These are phyloP conservation scores for Callimorpha dominula DNA, from an alignment of 2,888 invertebrate species.

Conservation along the genomic window DNA sequence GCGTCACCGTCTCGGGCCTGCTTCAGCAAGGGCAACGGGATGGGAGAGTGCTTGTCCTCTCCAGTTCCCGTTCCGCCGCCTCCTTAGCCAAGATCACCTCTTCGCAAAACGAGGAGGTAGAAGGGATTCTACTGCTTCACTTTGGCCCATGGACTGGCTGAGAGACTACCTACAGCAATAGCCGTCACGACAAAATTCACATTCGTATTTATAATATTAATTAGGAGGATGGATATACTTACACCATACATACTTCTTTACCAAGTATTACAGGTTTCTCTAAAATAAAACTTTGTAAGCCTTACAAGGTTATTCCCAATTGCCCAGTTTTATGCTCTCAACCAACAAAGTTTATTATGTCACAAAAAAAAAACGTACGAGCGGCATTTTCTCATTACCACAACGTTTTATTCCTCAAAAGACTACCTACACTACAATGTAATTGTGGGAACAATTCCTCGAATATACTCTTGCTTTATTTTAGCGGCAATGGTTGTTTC, in stretches of 20 bases:
- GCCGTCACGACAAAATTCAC: no score
- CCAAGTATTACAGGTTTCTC: neutral
- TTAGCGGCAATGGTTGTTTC: neutral
- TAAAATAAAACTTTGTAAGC: neutral
- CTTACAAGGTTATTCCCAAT: neutral
- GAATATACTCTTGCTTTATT: neutral
- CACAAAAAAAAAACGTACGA: neutral
- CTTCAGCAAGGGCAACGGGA: no score
- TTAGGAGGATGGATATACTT: no score
- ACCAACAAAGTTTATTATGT: neutral
- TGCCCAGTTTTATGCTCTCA: neutral
- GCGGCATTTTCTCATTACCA: neutral
- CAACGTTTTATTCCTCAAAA: neutral
- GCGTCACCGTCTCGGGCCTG: no score
- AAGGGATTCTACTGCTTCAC: no score
- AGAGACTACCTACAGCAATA: no score
- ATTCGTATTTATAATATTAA: no score
- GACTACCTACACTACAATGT: neutral
- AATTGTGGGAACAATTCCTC: neutral
- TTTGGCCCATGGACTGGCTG: no score
- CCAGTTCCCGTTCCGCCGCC: no score
- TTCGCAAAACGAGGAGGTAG: no score
- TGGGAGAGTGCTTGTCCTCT: no score
- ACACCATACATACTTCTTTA: neutral
- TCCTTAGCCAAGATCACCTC: no score